Percentiles rank a stretch among this genome's conserved stretches.
Evolutionary conservation across 1,140 invertebrate genomes (phyloP).

Genomic region (Lordiphosa mommai): DNA sequence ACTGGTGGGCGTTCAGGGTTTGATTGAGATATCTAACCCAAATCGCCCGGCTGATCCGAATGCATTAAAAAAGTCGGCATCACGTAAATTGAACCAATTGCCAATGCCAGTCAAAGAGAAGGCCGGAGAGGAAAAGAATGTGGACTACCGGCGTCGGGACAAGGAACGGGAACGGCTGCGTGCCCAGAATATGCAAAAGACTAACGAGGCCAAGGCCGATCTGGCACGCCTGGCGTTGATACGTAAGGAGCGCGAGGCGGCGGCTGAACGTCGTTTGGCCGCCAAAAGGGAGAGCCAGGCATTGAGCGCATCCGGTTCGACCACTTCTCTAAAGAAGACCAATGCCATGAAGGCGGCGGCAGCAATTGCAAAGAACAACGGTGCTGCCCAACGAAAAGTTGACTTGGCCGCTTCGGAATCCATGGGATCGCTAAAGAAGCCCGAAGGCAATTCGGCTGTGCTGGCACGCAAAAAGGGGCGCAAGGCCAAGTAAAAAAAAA

Average conservation of each 20-base stretch:
- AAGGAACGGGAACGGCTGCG: background rate
- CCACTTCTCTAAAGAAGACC: conserved; percentile 6
- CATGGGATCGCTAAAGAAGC: background rate
- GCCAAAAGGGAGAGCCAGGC: conserved; percentile 20
- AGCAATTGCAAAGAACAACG: no score
- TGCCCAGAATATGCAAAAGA: background rate
- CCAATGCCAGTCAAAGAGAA: background rate
- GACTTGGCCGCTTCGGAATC: background rate
- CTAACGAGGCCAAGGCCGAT: conserved; percentile 19
- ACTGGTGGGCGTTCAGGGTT: conserved; percentile 4
- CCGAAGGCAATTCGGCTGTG: background rate
- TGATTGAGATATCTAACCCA: conserved; percentile 44
- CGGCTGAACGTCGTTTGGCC: conserved; percentile 40
- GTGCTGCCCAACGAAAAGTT: no score
- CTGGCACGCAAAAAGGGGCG: background rate
- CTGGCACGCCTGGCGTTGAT: conserved; percentile 34
- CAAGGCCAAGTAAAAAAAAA: background rate
- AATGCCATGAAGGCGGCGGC: background rate
- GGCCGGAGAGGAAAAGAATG: background rate
- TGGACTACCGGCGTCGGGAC: background rate
- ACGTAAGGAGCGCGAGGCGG: conserved; percentile 35
- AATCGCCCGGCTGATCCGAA: conserved; percentile 22
- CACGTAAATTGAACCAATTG: background rate
- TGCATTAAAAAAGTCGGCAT: background rate
- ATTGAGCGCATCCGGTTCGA: background rate